phyloP scores from a whole-genome alignment of 2,113 vertebrate species.

The Microcebus griseorufus region DNA sequence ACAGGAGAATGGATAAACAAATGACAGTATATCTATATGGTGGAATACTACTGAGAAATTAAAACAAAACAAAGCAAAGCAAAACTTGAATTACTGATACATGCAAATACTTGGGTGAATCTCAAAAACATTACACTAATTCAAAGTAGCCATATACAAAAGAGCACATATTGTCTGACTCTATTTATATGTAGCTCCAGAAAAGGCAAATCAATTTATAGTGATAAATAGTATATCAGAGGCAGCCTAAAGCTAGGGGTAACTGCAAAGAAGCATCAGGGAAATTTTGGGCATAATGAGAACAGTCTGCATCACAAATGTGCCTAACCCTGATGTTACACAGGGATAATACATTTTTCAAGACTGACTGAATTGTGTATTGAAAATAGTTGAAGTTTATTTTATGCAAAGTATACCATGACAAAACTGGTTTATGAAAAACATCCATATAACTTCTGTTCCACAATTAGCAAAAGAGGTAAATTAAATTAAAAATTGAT shows the following conservation, averaged over 20 bases:
- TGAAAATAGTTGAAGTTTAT: neutral
- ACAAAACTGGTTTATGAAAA: neutral
- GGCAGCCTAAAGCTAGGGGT: neutral
- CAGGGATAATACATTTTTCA: neutral
- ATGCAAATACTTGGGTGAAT: neutral
- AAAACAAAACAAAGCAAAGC: neutral
- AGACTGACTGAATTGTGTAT: neutral
- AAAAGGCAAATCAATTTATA: neutral
- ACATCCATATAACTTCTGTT: neutral
- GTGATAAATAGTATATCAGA: neutral
- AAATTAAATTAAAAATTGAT: neutral
- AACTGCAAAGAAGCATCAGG: neutral
- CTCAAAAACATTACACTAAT: neutral
- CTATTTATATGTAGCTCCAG: neutral
- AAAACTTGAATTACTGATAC: neutral
- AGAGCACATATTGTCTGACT: neutral
- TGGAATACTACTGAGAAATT: neutral
- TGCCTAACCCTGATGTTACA: neutral
- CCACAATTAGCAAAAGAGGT: neutral
- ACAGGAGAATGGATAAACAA: neutral
- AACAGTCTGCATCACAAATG: neutral
- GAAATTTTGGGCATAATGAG: neutral
- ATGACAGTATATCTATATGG: neutral
- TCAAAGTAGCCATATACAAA: neutral
- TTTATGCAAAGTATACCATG: neutral